Base-by-base conservation (phyloP, 2,113 vertebrate species). In the Isurus oxyrinchus region DNA sequence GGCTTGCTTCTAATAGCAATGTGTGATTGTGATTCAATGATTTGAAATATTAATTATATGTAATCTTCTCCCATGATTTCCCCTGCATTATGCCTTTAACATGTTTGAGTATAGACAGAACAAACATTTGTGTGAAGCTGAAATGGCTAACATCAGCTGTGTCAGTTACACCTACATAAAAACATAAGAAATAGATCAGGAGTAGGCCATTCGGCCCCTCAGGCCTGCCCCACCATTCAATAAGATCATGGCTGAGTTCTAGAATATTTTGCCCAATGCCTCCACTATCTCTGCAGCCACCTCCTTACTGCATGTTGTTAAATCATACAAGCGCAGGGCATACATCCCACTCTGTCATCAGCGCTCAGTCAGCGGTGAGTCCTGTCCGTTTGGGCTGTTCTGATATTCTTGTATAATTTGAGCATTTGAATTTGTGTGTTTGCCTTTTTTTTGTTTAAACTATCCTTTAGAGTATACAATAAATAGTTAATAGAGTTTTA, bases 21-120 rank as follows among this genome's bases (percentile, higher is more conserved):
- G 67, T 53, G 23, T 72, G 67, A 95, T 95, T 95, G 40, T 31
- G 63, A 95, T 95, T 76, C 94, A 76, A 31, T 72, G 55, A 95
- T 69, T 95, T 95, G 69, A 95, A 53, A 55, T 95, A 27, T 95
- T 49, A 69, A 95, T 31, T 49, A 1, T 35, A 44, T 31, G 44
- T 55, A 95, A 95, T 95, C 66, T 53, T 95, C 66, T 72, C 44
- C 0, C 44, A 49, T 72, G 94, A 95, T 55, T 49, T 72, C 27
- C 66, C 55, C 94, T 53, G 44, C 63, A 95, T 72, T 27, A 16
- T 72, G 44, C 40, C 44, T 35, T 76, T 95, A 55, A 49, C 25
- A 23, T 95, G 94, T 72, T 55, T 55, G 14, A 76, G 67, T 49
- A 35, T 13, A 31, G 67, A 35, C 67, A 95, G 94, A 69, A 95